Percentiles rank a stretch among this genome's conserved stretches.
Conservation (phyloP, 2,797 vertebrate species). For the Amblyraja radiata region DNA sequence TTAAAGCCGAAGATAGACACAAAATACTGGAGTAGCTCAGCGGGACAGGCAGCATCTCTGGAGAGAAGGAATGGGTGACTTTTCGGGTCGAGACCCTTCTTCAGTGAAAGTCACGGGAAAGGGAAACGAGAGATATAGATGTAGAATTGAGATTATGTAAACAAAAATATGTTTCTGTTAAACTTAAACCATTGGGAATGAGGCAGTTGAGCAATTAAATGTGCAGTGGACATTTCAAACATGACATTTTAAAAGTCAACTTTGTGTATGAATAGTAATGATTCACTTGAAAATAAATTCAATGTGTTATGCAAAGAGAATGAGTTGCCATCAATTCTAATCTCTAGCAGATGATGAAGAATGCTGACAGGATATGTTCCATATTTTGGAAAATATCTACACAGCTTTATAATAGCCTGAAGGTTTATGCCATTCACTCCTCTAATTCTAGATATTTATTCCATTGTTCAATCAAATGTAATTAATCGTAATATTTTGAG, state of each 20-base stretch:
- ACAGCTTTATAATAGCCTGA: background rate
- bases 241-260: background rate
- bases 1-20: too few species aligned
- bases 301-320: slow-evolving; percentile 25
- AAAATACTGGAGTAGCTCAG: too few species aligned
- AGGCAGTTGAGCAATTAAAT: background rate
- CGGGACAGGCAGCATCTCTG: too few species aligned
- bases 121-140: too few species aligned
- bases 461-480: background rate
- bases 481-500: background rate
- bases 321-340: background rate
- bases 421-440: background rate
- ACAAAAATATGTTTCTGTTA: background rate
- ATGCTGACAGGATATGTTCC: background rate
- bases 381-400: slow-evolving; percentile 25
- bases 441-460: background rate
- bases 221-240: too few species aligned
- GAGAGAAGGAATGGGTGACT: too few species aligned
- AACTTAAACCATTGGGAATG: background rate
- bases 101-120: too few species aligned
- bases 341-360: background rate
- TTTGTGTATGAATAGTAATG: background rate
- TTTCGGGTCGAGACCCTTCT: too few species aligned
- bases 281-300: slow-evolving; percentile 27
- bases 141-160: too few species aligned